Evolutionary conservation across 64 coral and sea anemone species (phyloP), one percentile per base, ranked within the genome.

Genomic region (Stichodactyla mertensii): DNA sequence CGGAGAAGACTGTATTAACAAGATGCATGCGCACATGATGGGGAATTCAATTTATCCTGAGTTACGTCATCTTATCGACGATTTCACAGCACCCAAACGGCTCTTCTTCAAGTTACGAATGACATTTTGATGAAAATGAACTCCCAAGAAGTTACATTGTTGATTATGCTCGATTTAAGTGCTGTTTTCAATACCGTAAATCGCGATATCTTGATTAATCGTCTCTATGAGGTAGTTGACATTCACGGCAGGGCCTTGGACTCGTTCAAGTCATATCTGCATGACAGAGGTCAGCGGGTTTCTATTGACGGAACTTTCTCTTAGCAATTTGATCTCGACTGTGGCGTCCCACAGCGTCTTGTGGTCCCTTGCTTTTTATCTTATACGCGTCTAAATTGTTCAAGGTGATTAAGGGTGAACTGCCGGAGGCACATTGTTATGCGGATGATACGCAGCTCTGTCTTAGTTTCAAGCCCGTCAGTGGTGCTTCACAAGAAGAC

Each of bases 121-220:
- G 74, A 78, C 23, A 78, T 78, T 12, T 28, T 78, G 6, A 78
- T 78, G 23, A 78, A 78, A 10, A 78, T 78, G 74, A 78, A 78
- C 16, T 18, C 10, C 26, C 74, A 78, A 78, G 24, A 78, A 28
- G 74, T 78, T 28, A 78, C 26, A 24, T 52, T 78, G 10, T 20
- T 78, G 74, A 20, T 78, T 12, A 36, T 78, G 24, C 74, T 78
- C 10, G 74, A 78, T 13, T 28, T 78, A 14, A 78, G 67, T 18
- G 22, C 74, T 12, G 74, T 23, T 27, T 78, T 78, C 23, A 26
- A 78, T 16, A 78, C 74, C 6, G 45, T 78, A 31, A 52, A 78
- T 78, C 74, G 51, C 28, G 23, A 10, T 6, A 16, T 36, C 10
- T 8, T 78, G 6, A 13, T 31, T 27, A 78, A 24, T 6, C 74